phyloP scores from a whole-genome alignment of 1,140 invertebrate species.

The Penaeus chinensis region DNA sequence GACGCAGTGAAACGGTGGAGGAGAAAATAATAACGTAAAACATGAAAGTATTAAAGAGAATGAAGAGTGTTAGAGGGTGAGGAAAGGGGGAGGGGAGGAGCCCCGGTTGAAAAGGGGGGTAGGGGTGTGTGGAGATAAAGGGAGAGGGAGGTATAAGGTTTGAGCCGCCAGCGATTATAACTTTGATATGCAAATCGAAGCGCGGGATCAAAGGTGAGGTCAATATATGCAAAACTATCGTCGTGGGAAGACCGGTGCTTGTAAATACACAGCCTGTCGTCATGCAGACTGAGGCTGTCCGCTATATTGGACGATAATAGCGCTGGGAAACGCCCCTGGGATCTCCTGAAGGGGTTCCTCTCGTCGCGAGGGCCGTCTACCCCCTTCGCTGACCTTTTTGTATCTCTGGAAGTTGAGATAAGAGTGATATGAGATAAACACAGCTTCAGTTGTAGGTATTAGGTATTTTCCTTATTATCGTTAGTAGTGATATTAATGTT shows the following conservation, averaged over 20 bases:
- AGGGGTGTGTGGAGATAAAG: background rate
- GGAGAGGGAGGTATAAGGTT: background rate
- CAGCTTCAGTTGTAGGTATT: too few relatives aligned
- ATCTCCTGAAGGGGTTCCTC: too few relatives aligned
- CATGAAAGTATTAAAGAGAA: too few relatives aligned
- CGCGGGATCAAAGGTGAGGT: conserved; percentile 38
- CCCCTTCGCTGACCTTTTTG: too few relatives aligned
- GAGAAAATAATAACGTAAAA: too few relatives aligned
- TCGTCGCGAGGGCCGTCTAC: too few relatives aligned
- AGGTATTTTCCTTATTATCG: too few relatives aligned
- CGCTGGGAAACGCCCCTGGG: background rate
- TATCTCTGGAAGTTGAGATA: too few relatives aligned
- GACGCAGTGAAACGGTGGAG: too few relatives aligned
- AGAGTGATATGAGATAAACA: too few relatives aligned
- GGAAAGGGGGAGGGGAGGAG: background rate
- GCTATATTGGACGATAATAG: conserved; percentile 16
- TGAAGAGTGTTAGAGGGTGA: background rate
- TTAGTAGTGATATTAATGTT: too few relatives aligned
- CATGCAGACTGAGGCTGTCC: background rate
- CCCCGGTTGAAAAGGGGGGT: background rate
- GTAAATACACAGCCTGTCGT: background rate
- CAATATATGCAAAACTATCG: conserved; percentile 46
- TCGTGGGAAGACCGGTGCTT: conserved; percentile 11
- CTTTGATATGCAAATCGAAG: conserved; percentile 50
- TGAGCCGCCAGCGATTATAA: conserved; percentile 39